These are phyloP conservation scores for Macrotus californicus DNA, from an alignment of 2,113 vertebrate species.

Conservation along the genomic window DNA sequence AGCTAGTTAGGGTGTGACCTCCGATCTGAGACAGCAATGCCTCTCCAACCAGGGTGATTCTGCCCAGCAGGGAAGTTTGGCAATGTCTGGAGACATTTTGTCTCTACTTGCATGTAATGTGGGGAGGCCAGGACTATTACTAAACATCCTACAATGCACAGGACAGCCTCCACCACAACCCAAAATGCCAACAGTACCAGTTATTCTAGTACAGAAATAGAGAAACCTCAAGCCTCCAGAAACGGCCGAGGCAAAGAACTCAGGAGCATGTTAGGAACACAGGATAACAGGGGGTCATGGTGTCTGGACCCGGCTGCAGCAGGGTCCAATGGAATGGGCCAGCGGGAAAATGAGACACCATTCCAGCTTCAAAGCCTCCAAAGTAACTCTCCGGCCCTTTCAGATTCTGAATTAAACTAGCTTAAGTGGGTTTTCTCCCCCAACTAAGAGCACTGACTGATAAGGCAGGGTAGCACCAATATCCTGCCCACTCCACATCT, in stretches of 20 bases:
- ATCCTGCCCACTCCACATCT: background rate
- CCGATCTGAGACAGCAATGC: background rate
- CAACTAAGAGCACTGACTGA: background rate
- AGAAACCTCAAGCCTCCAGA: background rate
- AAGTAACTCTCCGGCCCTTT: background rate
- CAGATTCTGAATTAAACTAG: background rate
- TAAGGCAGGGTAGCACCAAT: background rate
- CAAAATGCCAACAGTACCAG: background rate
- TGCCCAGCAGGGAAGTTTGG: background rate
- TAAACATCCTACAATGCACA: background rate
- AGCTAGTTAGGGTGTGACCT: background rate
- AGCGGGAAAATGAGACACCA: background rate
- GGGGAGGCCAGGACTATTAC: background rate
- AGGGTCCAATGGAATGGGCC: background rate
- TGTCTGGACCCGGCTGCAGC: background rate
- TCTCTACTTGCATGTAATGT: background rate
- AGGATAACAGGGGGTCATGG: background rate
- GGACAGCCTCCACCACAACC: background rate
- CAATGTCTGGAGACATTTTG: background rate
- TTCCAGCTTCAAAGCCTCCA: background rate
- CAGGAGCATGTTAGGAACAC: background rate
- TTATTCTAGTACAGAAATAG: background rate
- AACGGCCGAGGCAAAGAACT: background rate
- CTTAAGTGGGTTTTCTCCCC: background rate
- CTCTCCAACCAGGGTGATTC: background rate